Evolutionary conservation across 1,140 invertebrate genomes (phyloP).

Genomic region (Temnothorax longispinosus): DNA sequence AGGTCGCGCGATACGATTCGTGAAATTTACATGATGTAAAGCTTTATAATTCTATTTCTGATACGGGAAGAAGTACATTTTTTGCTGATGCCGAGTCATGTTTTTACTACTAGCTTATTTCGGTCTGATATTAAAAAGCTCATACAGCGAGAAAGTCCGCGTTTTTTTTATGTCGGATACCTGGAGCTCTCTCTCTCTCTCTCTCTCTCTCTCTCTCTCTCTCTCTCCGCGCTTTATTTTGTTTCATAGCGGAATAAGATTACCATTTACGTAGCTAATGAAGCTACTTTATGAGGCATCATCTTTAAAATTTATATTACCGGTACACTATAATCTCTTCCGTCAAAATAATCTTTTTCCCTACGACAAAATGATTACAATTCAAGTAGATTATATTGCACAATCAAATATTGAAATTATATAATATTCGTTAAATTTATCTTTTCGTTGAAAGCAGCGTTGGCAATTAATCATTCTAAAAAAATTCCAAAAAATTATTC

Average conservation of each 20-base stretch:
- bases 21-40: neutral
- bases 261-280: constrained; percentile 15
- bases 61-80: constrained; percentile 20
- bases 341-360: constrained; percentile 3
- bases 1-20: neutral
- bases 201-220: no score
- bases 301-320: constrained; percentile 10
- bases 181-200: no score
- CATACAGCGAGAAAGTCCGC: constrained; percentile 21
- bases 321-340: neutral
- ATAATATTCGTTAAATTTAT: neutral
- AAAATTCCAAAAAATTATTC: neutral
- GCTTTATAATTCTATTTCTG: constrained; percentile 31
- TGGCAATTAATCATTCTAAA: neutral
- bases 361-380: neutral
- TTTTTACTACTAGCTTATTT: neutral
- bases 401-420: constrained; percentile 7
- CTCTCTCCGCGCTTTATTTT: neutral
- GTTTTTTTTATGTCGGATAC: constrained; percentile 20
- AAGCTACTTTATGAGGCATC: constrained; percentile 10
- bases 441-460: neutral
- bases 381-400: neutral
- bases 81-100: constrained; percentile 20
- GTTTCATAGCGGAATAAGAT: constrained; percentile 15
- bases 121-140: constrained; percentile 27